A percentile compares a stretch with the other conserved stretches of the same genome.
These are phyloP conservation scores for Plagodis dolabraria DNA, from an alignment of 2,888 invertebrate genomes.

Conservation along the genomic window DNA sequence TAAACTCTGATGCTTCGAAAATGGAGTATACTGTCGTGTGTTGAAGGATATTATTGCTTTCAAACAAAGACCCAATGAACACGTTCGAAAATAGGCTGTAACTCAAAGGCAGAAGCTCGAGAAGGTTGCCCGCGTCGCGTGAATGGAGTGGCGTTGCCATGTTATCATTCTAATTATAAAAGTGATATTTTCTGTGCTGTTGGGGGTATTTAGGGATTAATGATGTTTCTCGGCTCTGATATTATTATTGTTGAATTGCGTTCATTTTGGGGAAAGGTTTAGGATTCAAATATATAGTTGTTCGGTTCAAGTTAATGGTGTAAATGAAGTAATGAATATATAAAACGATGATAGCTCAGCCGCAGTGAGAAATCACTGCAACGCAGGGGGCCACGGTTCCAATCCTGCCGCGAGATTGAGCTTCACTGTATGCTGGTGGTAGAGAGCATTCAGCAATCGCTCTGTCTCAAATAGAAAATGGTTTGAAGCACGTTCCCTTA, in stretches of 20 bases:
- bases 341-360: too few species aligned
- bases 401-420: too few species aligned
- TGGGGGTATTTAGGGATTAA: constrained; percentile 9
- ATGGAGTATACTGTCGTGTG: not conserved
- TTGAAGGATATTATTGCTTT: not conserved
- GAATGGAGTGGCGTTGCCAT: constrained; percentile 10
- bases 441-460: too few species aligned
- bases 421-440: too few species aligned
- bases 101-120: constrained; percentile 4
- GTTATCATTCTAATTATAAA: constrained; percentile 25
- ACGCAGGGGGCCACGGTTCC: too few species aligned
- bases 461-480: too few species aligned
- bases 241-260: constrained; percentile 7
- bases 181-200: constrained; percentile 17
- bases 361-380: too few species aligned
- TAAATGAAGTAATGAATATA: too few species aligned
- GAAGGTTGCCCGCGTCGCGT: not conserved
- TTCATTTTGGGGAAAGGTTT: not conserved
- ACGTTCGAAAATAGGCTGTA: constrained; percentile 5
- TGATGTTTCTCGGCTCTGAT: constrained; percentile 2
- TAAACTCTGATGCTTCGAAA: not conserved
- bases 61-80: constrained; percentile 22
- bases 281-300: not conserved
- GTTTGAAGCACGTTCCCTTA: too few species aligned
- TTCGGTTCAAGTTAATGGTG: too few species aligned